phyloP scores from a whole-genome alignment of 2,113 vertebrate genomes.

The Dipodomys merriami region DNA sequence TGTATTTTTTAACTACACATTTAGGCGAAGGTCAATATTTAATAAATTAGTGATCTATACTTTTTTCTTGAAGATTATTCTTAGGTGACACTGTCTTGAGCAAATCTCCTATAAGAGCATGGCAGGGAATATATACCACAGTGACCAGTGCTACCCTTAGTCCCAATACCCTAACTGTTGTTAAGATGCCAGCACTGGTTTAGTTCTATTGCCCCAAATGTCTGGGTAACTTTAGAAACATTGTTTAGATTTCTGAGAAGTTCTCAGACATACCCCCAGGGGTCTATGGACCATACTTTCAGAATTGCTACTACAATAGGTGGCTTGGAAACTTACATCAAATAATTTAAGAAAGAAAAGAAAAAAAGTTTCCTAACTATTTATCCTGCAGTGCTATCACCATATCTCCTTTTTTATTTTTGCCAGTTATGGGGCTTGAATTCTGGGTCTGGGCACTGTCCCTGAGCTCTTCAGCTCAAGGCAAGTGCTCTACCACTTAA shows the following conservation, averaged over 20 bases:
- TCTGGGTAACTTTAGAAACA: neutral
- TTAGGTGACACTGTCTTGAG: neutral
- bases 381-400: neutral
- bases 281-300: neutral
- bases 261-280: neutral
- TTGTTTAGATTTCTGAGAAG: neutral
- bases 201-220: neutral
- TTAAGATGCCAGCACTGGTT: neutral
- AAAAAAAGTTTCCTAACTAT: neutral
- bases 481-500: no score
- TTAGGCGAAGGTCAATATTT: neutral
- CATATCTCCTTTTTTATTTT: no score
- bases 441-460: no score
- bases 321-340: neutral
- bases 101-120: neutral
- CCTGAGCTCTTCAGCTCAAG: no score
- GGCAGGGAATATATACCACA: neutral
- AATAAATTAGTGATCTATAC: neutral
- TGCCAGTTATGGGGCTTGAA: no score
- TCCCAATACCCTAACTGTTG: neutral
- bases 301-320: neutral
- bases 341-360: neutral
- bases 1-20: no score
- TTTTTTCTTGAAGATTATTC: neutral
- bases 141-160: neutral